Base-by-base conservation (phyloP, 92 coral and sea anemone species). In the Anthopleura xanthogrammica region DNA sequence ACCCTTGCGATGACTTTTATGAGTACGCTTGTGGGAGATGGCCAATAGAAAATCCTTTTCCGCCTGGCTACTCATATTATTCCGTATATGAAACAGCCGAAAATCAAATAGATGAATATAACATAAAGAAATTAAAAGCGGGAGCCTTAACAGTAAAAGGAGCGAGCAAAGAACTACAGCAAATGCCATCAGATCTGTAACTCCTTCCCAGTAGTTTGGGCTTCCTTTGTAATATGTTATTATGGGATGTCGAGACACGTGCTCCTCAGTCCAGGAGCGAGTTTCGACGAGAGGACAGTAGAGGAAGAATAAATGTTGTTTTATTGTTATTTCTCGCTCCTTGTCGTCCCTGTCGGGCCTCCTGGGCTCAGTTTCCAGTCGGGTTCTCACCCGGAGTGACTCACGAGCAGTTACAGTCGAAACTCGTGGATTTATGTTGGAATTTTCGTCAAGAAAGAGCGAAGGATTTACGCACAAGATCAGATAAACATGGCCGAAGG, bases 331-430 rank as follows among this genome's bases (percentile, higher is more conserved):
- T 56, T 12, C 14, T 56, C 16, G 14, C 16, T 29, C 50, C 8
- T 43, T 43, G 50, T 43, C 50, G 50, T 43, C 50, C 50, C 50
- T 43, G 50, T 43, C 50, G 50, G 50, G 50, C 5, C 50, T 2
- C 50, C 50, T 43, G 50, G 50, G 5, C 50, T 43, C 50, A 43
- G 50, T 29, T 12, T 12, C 14, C 16, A 12, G 60, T 75, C 24
- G 48, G 68, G 78, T 77, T 65, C 42, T 46, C 55, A 46, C 86
- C 76, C 56, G 11, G 68, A 66, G 82, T 43, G 86, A 16, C 81
- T 65, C 70, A 8, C 29, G 16, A 62, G 24, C 70, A 62, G 70
- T 20, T 8, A 62, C 29, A 62, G 70, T 62, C 29, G 70, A 62
- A 43, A 43, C 50, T 43, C 50, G 50, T 4, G 50, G 70, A 19